Conservation (phyloP, 2,113 vertebrate species). For the Limanda limanda region DNA sequence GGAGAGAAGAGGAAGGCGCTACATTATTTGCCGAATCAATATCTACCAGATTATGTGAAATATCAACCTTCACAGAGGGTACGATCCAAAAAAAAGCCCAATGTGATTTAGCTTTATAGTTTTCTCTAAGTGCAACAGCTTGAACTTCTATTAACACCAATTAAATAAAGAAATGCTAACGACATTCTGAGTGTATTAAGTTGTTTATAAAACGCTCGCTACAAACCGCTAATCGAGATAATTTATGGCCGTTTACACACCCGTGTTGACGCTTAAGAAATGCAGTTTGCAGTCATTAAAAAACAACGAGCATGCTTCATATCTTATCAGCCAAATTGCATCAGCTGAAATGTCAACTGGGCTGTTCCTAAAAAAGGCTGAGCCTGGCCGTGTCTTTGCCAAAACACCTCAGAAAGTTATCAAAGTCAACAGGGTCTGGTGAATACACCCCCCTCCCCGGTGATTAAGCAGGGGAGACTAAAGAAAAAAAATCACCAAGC, state of each 20-base stretch:
- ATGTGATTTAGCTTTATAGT: constrained; percentile 7
- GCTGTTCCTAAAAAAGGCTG: constrained; percentile 22
- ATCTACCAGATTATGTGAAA: constrained; percentile 62
- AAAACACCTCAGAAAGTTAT: constrained; percentile 47
- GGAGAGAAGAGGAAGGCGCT: constrained; percentile 21
- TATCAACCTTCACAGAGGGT: constrained; percentile 39
- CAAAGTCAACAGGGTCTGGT: constrained; percentile 32
- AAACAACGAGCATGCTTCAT: constrained; percentile 29
- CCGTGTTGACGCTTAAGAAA: constrained; percentile 40
- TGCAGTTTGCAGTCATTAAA: constrained; percentile 38
- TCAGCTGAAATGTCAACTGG: constrained; percentile 47
- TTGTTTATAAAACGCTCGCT: constrained; percentile 1
- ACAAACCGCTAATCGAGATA: constrained; percentile 3
- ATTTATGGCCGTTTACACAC: constrained; percentile 37
- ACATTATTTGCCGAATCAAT: constrained; percentile 68
- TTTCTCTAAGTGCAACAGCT: background rate
- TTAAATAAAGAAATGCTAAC: constrained; percentile 2
- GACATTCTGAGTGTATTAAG: constrained; percentile 2
- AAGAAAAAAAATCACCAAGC: background rate
- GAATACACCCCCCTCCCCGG: background rate
- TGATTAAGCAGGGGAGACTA: constrained; percentile 19
- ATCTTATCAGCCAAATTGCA: constrained; percentile 44
- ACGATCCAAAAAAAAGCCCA: constrained; percentile 11
- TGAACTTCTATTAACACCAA: background rate
- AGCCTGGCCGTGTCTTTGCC: constrained; percentile 8